Evolutionary conservation across 2,888 invertebrate species (phyloP).

Genomic region (Dasypolia templi): DNA sequence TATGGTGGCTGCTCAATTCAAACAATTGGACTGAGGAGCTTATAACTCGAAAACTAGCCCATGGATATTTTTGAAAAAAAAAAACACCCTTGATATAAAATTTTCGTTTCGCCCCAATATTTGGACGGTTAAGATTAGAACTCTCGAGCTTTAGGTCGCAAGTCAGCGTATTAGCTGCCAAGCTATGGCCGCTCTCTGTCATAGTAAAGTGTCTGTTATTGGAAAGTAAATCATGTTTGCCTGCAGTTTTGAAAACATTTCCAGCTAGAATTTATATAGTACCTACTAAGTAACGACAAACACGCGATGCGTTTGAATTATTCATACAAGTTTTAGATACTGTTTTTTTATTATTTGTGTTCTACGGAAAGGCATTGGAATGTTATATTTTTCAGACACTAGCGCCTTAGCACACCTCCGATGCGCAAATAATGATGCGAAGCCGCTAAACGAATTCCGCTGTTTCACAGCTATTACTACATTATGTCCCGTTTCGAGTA

Average conservation of each 20-base stretch:
- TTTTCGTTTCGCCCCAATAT: slow-evolving; percentile 4
- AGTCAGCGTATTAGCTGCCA: slow-evolving; percentile 39
- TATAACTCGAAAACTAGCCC: too few species aligned
- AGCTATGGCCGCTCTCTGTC: slow-evolving; percentile 47
- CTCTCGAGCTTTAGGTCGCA: slow-evolving; percentile 24
- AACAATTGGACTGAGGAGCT: too few species aligned
- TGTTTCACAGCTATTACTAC: too few species aligned
- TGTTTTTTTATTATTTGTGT: slow-evolving; percentile 64
- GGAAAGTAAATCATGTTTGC: slow-evolving; percentile 70
- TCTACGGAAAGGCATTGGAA: slow-evolving; percentile 42
- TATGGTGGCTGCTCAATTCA: too few species aligned
- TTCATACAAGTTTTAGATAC: slow-evolving; percentile 74
- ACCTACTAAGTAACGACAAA: slow-evolving; percentile 67
- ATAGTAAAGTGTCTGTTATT: slow-evolving; percentile 66
- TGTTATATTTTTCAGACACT: slow-evolving; percentile 42
- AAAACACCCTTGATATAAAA: background rate
- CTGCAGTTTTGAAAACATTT: slow-evolving; percentile 74
- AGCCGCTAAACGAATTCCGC: too few species aligned
- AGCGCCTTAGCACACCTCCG: too few species aligned
- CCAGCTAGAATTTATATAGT: slow-evolving; percentile 68
- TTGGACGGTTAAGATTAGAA: slow-evolving; percentile 35
- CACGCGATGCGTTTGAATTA: slow-evolving; percentile 77
- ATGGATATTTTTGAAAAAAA: too few species aligned
- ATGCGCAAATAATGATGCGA: too few species aligned
- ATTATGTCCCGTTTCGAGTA: too few species aligned